Evolutionary conservation across 2,797 vertebrate species (phyloP).

Genomic region (Danio tinwini): DNA sequence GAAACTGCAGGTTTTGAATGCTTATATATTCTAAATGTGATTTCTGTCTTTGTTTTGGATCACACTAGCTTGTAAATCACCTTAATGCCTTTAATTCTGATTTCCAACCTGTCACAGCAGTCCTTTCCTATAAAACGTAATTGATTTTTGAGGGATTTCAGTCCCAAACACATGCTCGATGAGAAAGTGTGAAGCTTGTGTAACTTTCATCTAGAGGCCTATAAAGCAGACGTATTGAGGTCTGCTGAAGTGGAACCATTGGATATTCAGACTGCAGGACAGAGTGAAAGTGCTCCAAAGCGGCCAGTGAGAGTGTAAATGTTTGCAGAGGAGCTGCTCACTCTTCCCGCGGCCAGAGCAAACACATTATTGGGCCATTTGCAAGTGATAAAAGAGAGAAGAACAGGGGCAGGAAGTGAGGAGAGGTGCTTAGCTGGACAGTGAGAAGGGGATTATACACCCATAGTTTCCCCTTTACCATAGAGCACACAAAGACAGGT

Average conservation of each 20-base stretch:
- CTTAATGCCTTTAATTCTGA: no score
- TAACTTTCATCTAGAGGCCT: conserved; percentile 23
- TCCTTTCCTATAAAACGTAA: background rate
- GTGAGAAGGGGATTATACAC: conserved; percentile 76
- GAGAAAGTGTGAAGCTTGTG: conserved; percentile 1
- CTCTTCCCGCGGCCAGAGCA: conserved; percentile 73
- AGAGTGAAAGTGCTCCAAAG: conserved; percentile 66
- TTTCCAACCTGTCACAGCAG: background rate
- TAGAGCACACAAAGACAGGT: conserved; percentile 67
- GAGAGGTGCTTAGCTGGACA: conserved; percentile 78
- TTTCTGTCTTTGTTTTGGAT: no score
- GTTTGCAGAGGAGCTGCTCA: conserved; percentile 77
- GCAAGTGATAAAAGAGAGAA: conserved; percentile 69
- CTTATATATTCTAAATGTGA: no score
- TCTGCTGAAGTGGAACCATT: conserved; percentile 47
- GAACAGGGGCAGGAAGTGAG: conserved; percentile 67
- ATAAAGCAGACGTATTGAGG: conserved; percentile 33
- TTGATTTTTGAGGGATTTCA: conserved; percentile 16
- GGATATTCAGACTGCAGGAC: conserved; percentile 70
- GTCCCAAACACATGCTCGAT: background rate
- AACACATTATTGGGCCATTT: conserved; percentile 85
- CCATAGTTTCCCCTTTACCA: conserved; percentile 73
- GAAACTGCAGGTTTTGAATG: no score
- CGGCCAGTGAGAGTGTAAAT: conserved; percentile 80
- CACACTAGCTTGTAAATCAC: no score